phyloP scores from a whole-genome alignment of 2,888 invertebrate genomes.

The Hyppa rectilinea region DNA sequence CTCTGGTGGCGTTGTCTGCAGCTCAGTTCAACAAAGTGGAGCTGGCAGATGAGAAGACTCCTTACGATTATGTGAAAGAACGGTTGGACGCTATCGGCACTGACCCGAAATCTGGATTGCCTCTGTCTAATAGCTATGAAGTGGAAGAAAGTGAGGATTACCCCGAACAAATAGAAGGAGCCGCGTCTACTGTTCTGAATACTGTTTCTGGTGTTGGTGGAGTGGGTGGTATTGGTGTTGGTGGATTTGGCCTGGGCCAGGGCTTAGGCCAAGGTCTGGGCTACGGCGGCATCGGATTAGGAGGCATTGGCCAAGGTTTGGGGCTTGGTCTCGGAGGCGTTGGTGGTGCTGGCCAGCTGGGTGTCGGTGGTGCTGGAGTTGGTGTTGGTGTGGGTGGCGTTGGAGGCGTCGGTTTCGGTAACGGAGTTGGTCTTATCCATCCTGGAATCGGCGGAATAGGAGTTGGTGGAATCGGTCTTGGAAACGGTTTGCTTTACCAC shows the following conservation, averaged over 20 bases:
- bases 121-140: conserved; percentile 89
- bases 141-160: conserved; percentile 91
- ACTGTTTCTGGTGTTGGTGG: conserved; percentile 81
- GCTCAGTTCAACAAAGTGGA: conserved; percentile 80
- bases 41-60: conserved; percentile 83
- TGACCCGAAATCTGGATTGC: conserved; percentile 81
- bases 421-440: conserved; percentile 77
- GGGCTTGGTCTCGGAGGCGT: conserved; percentile 72
- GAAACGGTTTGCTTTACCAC: conserved; percentile 83
- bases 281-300: conserved; percentile 71
- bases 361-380: conserved; percentile 70
- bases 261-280: conserved; percentile 65
- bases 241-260: conserved; percentile 66
- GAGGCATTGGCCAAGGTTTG: conserved; percentile 68
- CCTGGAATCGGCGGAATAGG: conserved; percentile 81
- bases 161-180: conserved; percentile 86
- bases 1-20: conserved; percentile 73
- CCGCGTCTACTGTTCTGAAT: conserved; percentile 84
- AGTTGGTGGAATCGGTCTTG: conserved; percentile 76
- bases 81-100: conserved; percentile 80
- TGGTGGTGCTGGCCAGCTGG: conserved; percentile 67
- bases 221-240: conserved; percentile 69
- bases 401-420: conserved; percentile 72
- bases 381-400: conserved; percentile 70
- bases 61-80: conserved; percentile 87